Evolutionary conservation across 2,113 vertebrate species (phyloP).

Genomic region (Theristicus caerulescens): DNA sequence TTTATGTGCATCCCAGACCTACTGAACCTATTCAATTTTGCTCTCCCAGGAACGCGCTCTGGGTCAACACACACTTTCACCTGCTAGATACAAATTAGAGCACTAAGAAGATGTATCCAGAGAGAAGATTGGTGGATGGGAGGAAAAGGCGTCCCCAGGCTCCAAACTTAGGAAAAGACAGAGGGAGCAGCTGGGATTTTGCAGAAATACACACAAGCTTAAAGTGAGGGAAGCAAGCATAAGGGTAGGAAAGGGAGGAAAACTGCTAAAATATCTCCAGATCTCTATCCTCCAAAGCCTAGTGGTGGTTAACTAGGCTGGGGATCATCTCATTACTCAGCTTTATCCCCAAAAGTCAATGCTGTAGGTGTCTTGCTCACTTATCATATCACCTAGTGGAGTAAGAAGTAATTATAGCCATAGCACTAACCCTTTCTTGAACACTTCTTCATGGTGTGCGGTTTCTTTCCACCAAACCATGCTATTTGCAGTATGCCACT

Average conservation of each 20-base stretch:
- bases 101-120: background rate
- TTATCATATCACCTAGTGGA: background rate
- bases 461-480: background rate
- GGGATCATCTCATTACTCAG: too few species aligned
- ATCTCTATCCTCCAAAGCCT: background rate
- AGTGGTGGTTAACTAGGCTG: background rate
- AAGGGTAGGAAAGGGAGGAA: background rate
- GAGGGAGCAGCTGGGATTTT: background rate
- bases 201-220: background rate
- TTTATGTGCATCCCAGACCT: conserved; percentile 16
- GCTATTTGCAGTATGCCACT: background rate
- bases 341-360: background rate
- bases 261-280: background rate
- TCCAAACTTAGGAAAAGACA: background rate
- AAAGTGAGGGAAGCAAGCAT: background rate
- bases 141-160: background rate
- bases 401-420: background rate
- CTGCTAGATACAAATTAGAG: background rate
- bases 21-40: conserved; percentile 40
- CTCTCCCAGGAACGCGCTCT: conserved; percentile 6
- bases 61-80: background rate
- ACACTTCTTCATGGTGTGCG: background rate
- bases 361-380: background rate
- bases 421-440: background rate
- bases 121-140: background rate